Evolutionary conservation across 2,113 vertebrate species (phyloP).

Genomic region (Oreotrochilus melanogaster): DNA sequence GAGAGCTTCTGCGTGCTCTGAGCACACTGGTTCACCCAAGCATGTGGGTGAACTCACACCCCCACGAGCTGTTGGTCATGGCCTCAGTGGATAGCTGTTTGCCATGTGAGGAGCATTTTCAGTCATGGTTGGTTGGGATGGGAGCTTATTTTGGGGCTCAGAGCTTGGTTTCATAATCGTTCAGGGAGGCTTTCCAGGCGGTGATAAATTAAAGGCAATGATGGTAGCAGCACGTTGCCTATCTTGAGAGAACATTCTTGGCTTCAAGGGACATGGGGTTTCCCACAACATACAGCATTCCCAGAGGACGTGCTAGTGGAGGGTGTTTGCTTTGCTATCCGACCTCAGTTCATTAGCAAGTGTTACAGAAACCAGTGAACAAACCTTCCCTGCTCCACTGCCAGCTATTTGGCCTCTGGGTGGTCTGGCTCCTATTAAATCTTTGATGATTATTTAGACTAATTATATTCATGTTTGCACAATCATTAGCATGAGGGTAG

Average conservation of each 20-base stretch:
- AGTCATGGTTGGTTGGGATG: constrained; percentile 13
- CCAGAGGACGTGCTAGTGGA: constrained; percentile 42
- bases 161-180: constrained; percentile 30
- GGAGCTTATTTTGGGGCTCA: constrained; percentile 59
- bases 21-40: background rate
- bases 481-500: constrained; percentile 69
- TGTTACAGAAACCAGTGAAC: constrained; percentile 56
- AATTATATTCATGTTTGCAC: constrained; percentile 75
- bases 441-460: constrained; percentile 71
- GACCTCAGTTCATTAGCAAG: constrained; percentile 68
- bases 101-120: background rate
- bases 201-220: constrained; percentile 64
- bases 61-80: background rate
- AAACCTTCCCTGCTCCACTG: constrained; percentile 45
- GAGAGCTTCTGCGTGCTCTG: background rate
- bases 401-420: constrained; percentile 68
- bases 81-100: background rate
- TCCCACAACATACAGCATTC: constrained; percentile 46
- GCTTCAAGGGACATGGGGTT: constrained; percentile 49
- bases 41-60: background rate
- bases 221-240: constrained; percentile 59
- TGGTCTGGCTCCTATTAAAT: constrained; percentile 72
- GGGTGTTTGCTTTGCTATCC: constrained; percentile 65
- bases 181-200: constrained; percentile 53
- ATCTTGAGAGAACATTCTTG: constrained; percentile 58